Percentiles rank a stretch among this genome's conserved stretches.
Conservation (phyloP, 2,113 vertebrate genomes). For the Crotalus tigris region DNA sequence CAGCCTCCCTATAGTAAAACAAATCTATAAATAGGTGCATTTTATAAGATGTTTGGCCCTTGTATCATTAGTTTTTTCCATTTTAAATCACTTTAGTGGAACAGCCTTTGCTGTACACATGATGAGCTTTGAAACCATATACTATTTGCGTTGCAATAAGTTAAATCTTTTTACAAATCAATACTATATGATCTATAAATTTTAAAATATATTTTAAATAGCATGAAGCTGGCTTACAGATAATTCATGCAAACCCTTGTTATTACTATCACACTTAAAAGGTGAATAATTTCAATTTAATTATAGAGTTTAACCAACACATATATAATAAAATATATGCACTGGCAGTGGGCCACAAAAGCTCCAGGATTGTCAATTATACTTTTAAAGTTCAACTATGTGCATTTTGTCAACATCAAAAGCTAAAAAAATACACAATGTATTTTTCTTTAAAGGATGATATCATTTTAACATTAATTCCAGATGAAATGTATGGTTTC, state of each 20-base stretch:
- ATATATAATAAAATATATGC: conserved; percentile 43
- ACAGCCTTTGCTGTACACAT: conserved; percentile 71
- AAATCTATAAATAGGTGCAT: conserved; percentile 81
- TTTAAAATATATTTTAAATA: conserved; percentile 70
- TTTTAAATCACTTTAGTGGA: conserved; percentile 69
- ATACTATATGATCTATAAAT: conserved; percentile 73
- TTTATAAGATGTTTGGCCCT: conserved; percentile 76
- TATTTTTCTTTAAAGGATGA: conserved; percentile 68
- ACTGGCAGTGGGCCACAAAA: conserved; percentile 68
- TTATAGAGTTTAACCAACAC: conserved; percentile 65
- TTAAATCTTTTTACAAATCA: conserved; percentile 76
- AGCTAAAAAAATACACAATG: conserved; percentile 73
- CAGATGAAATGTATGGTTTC: conserved; percentile 84
- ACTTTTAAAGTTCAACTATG: conserved; percentile 72
- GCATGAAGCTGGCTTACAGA: conserved; percentile 79
- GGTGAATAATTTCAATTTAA: conserved; percentile 70
- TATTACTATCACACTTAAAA: conserved; percentile 70
- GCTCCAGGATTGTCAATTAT: conserved; percentile 71
- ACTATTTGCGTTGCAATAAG: conserved; percentile 71
- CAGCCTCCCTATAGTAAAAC: conserved; percentile 83
- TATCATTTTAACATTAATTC: conserved; percentile 78
- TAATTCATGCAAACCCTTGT: conserved; percentile 72
- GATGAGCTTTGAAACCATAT: conserved; percentile 72
- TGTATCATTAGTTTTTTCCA: conserved; percentile 72
- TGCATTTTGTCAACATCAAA: conserved; percentile 69